Base-by-base conservation (phyloP, 1,140 invertebrate species). In the Drosophila tropicalis region DNA sequence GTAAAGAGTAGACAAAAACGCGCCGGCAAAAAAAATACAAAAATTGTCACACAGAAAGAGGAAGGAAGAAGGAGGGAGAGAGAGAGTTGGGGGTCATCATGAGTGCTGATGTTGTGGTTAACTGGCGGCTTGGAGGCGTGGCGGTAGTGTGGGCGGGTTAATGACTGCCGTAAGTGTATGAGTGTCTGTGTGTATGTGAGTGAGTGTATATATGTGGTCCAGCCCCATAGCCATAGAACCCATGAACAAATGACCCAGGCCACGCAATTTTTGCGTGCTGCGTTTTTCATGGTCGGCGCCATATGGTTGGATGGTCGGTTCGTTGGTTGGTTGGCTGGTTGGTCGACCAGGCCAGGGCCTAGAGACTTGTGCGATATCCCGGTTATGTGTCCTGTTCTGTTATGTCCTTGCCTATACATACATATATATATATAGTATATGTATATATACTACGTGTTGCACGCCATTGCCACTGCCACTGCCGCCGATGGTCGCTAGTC, bases 191-290 rank as follows among this genome's bases (percentile, higher is more conserved):
- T 62, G 51, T 61, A 56, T 36, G 32, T 47, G 62, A 51, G 57
- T 39, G 34, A 29, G 29, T 29, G 29, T 29, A 5, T 29, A 29
- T 29, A n/a, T 63, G 55, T 62, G 67, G 61, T 60, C 58, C 58
- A 41, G 58, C 58, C 39, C 58, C 22, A 39, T 29, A 41, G 39
- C 58, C 17, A 57, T 61, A 36, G 58, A 15, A 40, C 6, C 36
- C 58, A 61, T 36, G 17, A 61, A 61, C 44, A 51, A 51, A 51
- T 51, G 44, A 51, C 44, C 44, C 44, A 22, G 44, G 64, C 66
- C 41, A 73, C 71, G 71, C 71, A 73, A 51, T 69, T 73, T 69
- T 73, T 64, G 67, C 67, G 54, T 69, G 56, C 57, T 40, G 68
- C 55, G 40, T 34, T 60, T 72, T 62, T 40, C 70, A 62, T 44